Evolutionary conservation across 2,888 invertebrate species (phyloP).

Genomic region (Invenusta paracnida): DNA sequence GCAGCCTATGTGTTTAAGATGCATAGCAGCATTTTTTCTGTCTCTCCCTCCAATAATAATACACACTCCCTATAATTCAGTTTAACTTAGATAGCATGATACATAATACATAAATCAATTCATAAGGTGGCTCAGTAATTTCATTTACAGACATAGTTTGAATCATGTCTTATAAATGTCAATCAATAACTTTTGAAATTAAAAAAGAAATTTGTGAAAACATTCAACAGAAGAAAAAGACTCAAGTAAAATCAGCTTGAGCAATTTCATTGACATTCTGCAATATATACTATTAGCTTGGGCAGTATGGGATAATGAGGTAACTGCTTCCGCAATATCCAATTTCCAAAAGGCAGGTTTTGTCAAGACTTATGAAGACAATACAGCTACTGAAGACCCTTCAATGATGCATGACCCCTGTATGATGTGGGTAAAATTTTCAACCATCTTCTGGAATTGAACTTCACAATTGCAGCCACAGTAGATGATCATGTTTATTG

Average conservation of each 20-base stretch:
- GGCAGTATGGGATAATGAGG: not conserved
- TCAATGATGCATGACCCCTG: not conserved
- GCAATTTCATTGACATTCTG: not conserved
- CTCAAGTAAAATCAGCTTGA: not conserved
- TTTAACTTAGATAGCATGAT: no score
- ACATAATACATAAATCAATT: no score
- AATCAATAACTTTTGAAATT: not conserved
- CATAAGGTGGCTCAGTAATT: not conserved
- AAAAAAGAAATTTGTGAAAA: not conserved
- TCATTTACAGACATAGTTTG: not conserved
- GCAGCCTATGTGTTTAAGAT: not conserved
- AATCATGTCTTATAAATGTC: not conserved
- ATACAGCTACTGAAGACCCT: not conserved
- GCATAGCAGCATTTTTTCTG: not conserved
- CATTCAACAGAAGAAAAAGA: not conserved
- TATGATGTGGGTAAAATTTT: not conserved
- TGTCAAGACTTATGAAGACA: not conserved
- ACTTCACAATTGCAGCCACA: not conserved
- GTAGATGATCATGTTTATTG: not conserved
- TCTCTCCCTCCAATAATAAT: no score
- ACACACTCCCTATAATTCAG: no score
- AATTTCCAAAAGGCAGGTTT: not conserved
- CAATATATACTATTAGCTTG: not conserved
- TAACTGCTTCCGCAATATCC: not conserved
- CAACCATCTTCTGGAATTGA: not conserved